Evolutionary conservation across 2,113 vertebrate species (phyloP).

Genomic region (Puffinus mauretanicus): DNA sequence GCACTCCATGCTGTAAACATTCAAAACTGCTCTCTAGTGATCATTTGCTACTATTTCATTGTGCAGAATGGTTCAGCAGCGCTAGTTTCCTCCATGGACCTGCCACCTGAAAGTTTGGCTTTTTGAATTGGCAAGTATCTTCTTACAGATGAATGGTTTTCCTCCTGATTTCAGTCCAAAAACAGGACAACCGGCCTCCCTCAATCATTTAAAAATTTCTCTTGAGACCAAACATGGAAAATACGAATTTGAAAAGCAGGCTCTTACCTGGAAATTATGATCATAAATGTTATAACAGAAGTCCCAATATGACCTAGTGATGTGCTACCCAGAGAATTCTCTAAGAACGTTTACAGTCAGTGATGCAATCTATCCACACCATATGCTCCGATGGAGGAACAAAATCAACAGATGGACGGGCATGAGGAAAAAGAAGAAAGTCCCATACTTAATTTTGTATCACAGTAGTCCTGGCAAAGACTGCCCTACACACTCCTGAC

Average conservation of each 20-base stretch:
- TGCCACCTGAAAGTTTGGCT: neutral
- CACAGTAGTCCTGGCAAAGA: neutral
- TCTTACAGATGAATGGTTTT: neutral
- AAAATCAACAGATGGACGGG: neutral
- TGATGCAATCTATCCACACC: neutral
- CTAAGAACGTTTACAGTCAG: neutral
- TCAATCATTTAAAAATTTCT: neutral
- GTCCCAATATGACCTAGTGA: neutral
- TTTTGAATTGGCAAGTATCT: neutral
- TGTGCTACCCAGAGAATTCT: neutral
- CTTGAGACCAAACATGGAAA: neutral
- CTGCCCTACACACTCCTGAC: neutral
- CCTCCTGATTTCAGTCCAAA: neutral
- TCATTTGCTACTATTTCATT: neutral
- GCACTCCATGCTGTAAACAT: neutral
- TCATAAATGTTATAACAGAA: neutral
- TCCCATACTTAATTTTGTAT: neutral
- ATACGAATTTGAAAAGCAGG: neutral
- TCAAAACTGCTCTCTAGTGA: neutral
- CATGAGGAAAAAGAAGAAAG: neutral
- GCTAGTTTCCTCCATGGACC: neutral
- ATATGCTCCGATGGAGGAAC: neutral
- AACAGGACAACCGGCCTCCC: neutral
- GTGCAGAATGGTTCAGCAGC: neutral
- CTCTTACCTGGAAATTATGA: neutral